Evolutionary conservation across 2,888 invertebrate genomes (phyloP), one percentile per base, ranked within the genome.

Genomic region (Andrena trimmerana): DNA sequence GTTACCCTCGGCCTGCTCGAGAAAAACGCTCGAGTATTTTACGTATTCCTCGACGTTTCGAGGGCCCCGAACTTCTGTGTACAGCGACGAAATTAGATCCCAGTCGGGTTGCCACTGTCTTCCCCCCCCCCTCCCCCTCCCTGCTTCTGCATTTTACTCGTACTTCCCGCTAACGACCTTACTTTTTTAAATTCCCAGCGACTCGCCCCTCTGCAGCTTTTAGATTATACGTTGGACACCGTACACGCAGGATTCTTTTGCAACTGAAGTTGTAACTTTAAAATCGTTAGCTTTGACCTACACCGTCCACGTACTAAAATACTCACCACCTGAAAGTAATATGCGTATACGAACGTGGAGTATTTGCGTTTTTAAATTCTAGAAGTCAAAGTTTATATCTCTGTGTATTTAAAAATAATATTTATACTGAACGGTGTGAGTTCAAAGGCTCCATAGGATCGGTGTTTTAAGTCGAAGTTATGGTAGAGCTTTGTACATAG

Each of bases 31-130:
- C 59, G 52, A 36, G 50, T 60, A 71, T 81, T 87, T 87, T 81
- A 87, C 81, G 87, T 87, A 83, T 87, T 87, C 85, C 69, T 62
- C 60, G 69, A 33, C 83, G 78, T 73, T 62, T 66, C 77, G 54
- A 42, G 10, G 8, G 24, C 20, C 24, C 33, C 60, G 69, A 77
- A 81, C 65, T 81, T 83, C 59, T 50, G 57, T 68, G 72, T 68
- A 77, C 72, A 76, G 42, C 60, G 52, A 10, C 60, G 50, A 59
- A 76, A 75, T 81, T 81, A 68, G 52, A 75, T 57, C 48, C 67
- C 3, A 33, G 2, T 42, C 3, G 31, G 57, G 10, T 31, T 59
- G 59, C 57, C 70, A 27, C 27, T 62, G 81, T 72, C 80, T 42
- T 70, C 42, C 20, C 5, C 4, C 20, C 5, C 4, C 33, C 33